Conservation (phyloP, 1,140 invertebrate species). For the Penaeus indicus region DNA sequence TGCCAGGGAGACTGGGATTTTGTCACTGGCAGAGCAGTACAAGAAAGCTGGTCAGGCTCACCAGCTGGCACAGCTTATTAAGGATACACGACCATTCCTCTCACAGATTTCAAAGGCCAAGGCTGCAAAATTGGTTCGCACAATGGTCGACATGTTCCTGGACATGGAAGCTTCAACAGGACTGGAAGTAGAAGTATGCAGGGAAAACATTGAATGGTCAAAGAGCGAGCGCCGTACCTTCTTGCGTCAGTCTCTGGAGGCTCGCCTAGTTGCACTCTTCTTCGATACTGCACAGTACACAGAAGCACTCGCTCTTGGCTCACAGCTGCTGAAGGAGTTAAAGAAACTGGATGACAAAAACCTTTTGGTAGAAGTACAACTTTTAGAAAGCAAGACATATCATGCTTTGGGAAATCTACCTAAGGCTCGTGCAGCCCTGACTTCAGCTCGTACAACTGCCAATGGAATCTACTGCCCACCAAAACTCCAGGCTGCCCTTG, state of each 20-base stretch:
- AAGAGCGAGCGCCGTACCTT: constrained; percentile 97
- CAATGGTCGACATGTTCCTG: constrained; percentile 96
- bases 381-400: constrained; percentile 98
- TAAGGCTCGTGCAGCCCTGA: constrained; percentile 96
- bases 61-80: constrained; percentile 93
- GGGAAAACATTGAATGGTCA: constrained; percentile 99
- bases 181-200: constrained; percentile 83
- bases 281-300: constrained; percentile 93
- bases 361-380: constrained; percentile 94
- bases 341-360: constrained; percentile 99
- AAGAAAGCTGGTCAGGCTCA: constrained; percentile 94
- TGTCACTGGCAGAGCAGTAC: constrained; percentile 89
- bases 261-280: constrained; percentile 92
- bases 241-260: constrained; percentile 94
- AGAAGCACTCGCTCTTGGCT: constrained; percentile 87
- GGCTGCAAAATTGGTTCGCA: constrained; percentile 96
- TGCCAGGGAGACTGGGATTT: constrained; percentile 89
- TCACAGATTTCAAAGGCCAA: constrained; percentile 96
- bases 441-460: constrained; percentile 97
- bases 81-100: constrained; percentile 93
- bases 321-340: constrained; percentile 90
- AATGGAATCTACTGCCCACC: constrained; percentile 99
- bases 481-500: constrained; percentile 95
- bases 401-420: constrained; percentile 97
- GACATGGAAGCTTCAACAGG: constrained; percentile 95